A percentile compares a stretch with the other conserved stretches of the same genome.
Conservation (phyloP, 2,888 invertebrate genomes). For the Syrista parreyssii region DNA sequence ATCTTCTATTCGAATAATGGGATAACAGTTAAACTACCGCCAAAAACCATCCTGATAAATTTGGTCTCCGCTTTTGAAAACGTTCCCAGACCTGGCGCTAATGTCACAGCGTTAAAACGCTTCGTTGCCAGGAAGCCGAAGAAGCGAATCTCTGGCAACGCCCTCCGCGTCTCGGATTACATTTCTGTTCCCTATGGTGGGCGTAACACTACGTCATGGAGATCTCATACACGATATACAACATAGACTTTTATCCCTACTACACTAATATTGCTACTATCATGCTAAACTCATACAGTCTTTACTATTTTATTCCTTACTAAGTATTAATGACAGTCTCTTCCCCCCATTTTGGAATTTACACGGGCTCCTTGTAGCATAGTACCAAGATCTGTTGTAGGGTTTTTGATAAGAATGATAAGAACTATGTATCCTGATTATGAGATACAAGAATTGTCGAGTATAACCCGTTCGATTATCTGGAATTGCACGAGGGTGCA, state of each 20-base stretch:
- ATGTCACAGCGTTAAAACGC: background rate
- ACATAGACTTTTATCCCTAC: constrained; percentile 16
- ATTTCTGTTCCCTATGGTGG: constrained; percentile 35
- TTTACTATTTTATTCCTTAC: background rate
- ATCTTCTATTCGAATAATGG: background rate
- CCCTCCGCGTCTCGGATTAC: constrained; percentile 31
- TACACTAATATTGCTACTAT: background rate
- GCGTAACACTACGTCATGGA: constrained; percentile 45
- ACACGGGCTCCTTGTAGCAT: background rate
- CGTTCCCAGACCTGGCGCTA: background rate
- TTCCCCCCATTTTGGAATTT: too few species aligned
- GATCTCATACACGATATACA: constrained; percentile 49
- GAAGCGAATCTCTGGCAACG: constrained; percentile 24
- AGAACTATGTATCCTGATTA: background rate
- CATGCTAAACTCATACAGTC: background rate
- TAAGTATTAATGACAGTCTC: too few species aligned
- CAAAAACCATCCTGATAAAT: background rate
- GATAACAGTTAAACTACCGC: background rate
- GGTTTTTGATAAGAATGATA: background rate
- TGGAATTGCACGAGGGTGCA: background rate
- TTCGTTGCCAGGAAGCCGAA: background rate
- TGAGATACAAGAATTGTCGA: background rate
- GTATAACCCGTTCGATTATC: background rate
- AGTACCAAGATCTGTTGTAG: background rate
- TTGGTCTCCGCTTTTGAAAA: background rate